phyloP scores from a whole-genome alignment of 2,113 vertebrate species.

The Eurypyga helias region DNA sequence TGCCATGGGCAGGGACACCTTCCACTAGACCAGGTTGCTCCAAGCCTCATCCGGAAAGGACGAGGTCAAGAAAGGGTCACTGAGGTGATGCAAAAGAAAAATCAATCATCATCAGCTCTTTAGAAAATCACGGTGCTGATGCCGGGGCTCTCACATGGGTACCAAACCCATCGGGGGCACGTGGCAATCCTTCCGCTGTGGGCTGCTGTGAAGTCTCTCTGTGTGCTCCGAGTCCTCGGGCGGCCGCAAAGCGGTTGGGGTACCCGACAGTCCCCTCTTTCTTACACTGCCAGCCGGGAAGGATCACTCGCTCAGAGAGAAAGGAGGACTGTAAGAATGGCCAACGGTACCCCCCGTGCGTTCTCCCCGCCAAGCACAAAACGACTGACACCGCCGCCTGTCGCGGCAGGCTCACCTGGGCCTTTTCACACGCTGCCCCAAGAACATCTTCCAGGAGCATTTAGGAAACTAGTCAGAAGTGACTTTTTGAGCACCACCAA shows the following conservation, averaged over 20 bases:
- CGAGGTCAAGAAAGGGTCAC: background rate
- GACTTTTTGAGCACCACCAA: background rate
- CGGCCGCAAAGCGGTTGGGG: background rate
- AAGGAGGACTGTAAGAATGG: background rate
- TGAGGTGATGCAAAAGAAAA: background rate
- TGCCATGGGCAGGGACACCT: too few relatives aligned
- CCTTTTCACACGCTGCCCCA: background rate
- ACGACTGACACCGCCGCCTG: background rate
- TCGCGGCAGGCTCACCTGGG: background rate
- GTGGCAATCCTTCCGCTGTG: background rate
- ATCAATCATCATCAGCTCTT: background rate
- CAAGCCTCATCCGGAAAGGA: too few relatives aligned
- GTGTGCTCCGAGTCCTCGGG: background rate
- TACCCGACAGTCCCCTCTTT: background rate
- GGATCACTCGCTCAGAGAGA: background rate
- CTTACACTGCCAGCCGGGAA: background rate
- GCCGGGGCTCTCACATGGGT: background rate
- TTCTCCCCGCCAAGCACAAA: too few relatives aligned
- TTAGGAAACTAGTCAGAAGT: background rate
- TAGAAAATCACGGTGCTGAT: background rate
- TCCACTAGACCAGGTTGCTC: too few relatives aligned
- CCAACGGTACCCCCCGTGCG: background rate
- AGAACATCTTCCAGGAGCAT: background rate
- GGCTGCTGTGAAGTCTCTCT: background rate
- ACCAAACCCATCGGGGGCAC: background rate